A percentile compares a stretch with the other conserved stretches of the same genome.
These are phyloP conservation scores for Fragum fragum DNA, from an alignment of 2,888 invertebrate genomes.

Conservation along the genomic window DNA sequence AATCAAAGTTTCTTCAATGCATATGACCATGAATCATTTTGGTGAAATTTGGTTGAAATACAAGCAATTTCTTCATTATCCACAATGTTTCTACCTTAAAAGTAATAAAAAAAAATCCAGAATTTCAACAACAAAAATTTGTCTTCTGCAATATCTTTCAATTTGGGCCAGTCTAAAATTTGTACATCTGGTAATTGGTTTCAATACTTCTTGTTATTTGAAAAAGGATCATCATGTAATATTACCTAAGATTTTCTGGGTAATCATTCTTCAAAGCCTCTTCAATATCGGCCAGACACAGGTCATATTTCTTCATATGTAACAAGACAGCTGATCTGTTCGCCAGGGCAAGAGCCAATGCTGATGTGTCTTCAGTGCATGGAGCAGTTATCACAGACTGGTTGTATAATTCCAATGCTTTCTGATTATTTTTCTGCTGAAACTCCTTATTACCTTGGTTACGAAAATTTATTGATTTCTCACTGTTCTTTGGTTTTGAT, in stretches of 20 bases:
- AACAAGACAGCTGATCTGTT: conserved; percentile 85
- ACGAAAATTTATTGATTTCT: conserved; percentile 81
- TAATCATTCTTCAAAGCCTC: conserved; percentile 88
- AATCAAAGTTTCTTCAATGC: no score
- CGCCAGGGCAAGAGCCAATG: conserved; percentile 80
- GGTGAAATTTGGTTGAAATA: no score
- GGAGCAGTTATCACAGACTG: conserved; percentile 78
- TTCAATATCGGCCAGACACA: conserved; percentile 82
- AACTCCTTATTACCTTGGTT: conserved; percentile 84
- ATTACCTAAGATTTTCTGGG: conserved; percentile 88
- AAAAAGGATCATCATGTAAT: no score
- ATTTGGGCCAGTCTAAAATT: no score
- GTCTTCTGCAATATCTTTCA: no score
- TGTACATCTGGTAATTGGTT: no score
- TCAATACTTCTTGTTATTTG: no score
- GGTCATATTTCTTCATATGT: conserved; percentile 79
- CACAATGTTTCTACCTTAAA: no score
- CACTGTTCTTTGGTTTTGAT: conserved; percentile 76
- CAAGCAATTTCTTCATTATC: no score
- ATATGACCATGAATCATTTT: no score
- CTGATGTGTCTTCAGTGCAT: conserved; percentile 60
- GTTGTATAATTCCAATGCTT: conserved; percentile 80
- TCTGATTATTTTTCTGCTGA: conserved; percentile 75
- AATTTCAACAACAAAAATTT: no score
- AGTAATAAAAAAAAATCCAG: no score